Percentiles rank a stretch among this genome's conserved stretches.
These are phyloP conservation scores for Sinotaia quadrata DNA, from an alignment of 2,888 invertebrate genomes.

Conservation along the genomic window DNA sequence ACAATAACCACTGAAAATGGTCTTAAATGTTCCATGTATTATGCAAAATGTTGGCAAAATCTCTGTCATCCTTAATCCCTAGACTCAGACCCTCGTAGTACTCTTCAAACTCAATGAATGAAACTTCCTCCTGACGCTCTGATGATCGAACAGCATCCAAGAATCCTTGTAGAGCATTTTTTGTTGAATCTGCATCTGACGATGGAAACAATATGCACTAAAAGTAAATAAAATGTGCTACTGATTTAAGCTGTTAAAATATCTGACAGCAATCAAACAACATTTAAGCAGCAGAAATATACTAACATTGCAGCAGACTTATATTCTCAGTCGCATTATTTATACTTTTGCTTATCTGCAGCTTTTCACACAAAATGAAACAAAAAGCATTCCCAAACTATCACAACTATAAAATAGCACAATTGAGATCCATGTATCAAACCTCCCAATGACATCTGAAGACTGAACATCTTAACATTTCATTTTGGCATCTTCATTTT, in stretches of 20 bases:
- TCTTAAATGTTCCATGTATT: slow-evolving; percentile 67
- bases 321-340: background rate
- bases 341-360: too few relatives aligned
- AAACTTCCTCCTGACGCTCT: slow-evolving; percentile 54
- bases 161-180: slow-evolving; percentile 57
- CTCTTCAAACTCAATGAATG: slow-evolving; percentile 68
- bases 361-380: too few relatives aligned
- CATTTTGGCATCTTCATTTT: too few relatives aligned
- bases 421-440: too few relatives aligned
- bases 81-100: slow-evolving; percentile 71
- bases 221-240: background rate
- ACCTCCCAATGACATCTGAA: too few relatives aligned
- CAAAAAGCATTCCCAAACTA: too few relatives aligned
- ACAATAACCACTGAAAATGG: background rate
- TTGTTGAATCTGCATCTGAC: slow-evolving; percentile 27
- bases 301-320: background rate
- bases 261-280: too few relatives aligned
- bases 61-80: slow-evolving; percentile 61
- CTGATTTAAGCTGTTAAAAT: background rate
- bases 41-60: slow-evolving; percentile 64
- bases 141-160: slow-evolving; percentile 57
- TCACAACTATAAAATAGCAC: too few relatives aligned
- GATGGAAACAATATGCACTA: too few relatives aligned
- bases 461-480: too few relatives aligned
- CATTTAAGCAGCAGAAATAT: background rate